Percentiles rank a stretch among this genome's conserved stretches.
phyloP scores from a whole-genome alignment of 1,140 invertebrate genomes.

The Calliopsis andreniformis region DNA sequence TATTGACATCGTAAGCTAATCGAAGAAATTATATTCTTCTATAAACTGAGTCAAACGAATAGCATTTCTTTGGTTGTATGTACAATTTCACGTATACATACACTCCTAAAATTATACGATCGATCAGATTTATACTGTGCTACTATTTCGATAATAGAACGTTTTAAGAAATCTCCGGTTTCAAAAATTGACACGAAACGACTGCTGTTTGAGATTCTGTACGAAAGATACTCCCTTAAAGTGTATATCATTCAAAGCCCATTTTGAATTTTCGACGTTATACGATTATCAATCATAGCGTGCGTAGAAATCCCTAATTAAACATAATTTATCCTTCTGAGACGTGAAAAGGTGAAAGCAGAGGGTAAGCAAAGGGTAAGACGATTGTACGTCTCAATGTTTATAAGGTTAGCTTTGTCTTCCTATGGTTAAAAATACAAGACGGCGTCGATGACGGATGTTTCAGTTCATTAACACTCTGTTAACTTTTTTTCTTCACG shows the following conservation, averaged over 20 bases:
- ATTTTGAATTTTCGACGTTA: slow-evolving; percentile 19
- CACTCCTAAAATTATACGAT: too few relatives aligned
- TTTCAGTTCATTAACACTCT: slow-evolving; percentile 5
- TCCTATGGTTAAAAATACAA: slow-evolving; percentile 19
- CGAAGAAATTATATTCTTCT: background rate
- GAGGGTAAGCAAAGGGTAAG: background rate
- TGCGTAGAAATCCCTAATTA: slow-evolving; percentile 25
- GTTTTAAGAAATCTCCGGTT: slow-evolving; percentile 11
- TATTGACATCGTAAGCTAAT: background rate
- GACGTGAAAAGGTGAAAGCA: background rate
- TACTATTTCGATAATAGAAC: slow-evolving; percentile 9
- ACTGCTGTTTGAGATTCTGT: slow-evolving; percentile 43
- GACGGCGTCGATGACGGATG: background rate
- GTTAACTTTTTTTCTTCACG: background rate
- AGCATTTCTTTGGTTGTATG: background rate
- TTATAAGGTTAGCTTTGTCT: slow-evolving; percentile 40
- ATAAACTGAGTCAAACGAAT: background rate
- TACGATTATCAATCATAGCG: slow-evolving; percentile 15
- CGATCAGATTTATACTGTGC: too few relatives aligned
- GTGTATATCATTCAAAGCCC: background rate
- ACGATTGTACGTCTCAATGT: slow-evolving; percentile 9
- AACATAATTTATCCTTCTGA: slow-evolving; percentile 11
- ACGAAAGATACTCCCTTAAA: slow-evolving; percentile 29
- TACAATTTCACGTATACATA: background rate
- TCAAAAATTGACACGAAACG: slow-evolving; percentile 12